Evolutionary conservation across 2,888 invertebrate genomes (phyloP).

Genomic region (Microctonus hyperodae): DNA sequence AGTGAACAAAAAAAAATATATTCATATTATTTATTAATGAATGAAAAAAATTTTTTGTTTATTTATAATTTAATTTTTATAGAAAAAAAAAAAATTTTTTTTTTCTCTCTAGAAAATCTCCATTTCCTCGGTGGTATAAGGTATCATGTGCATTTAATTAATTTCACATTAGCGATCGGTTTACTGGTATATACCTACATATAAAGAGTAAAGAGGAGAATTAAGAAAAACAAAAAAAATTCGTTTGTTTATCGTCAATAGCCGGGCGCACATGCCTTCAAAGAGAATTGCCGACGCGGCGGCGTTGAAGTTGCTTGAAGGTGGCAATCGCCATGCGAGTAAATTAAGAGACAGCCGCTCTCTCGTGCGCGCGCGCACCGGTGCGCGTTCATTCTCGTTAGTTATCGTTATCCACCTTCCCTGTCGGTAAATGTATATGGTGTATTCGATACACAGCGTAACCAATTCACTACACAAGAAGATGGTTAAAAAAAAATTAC

Average conservation of each 20-base stretch:
- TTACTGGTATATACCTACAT: background rate
- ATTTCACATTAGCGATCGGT: slow-evolving; percentile 24
- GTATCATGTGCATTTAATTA: slow-evolving; percentile 17
- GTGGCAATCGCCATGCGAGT: slow-evolving; percentile 23
- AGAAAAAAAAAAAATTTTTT: background rate
- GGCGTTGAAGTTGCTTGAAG: slow-evolving; percentile 13
- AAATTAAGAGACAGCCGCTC: slow-evolving; percentile 29
- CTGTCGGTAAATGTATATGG: background rate
- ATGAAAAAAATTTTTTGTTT: background rate
- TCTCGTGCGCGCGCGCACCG: background rate
- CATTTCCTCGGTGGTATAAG: background rate
- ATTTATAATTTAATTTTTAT: background rate
- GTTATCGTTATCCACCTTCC: slow-evolving; percentile 6
- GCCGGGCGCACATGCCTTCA: background rate
- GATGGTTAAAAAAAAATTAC: background rate
- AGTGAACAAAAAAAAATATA: background rate
- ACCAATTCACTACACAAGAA: background rate
- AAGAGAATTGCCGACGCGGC: background rate
- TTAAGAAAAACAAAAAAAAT: background rate
- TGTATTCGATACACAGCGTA: background rate
- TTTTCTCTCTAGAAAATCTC: background rate
- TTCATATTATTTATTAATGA: background rate
- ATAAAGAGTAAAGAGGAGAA: slow-evolving; percentile 4
- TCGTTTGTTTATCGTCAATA: slow-evolving; percentile 2
- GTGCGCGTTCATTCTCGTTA: slow-evolving; percentile 7